These are phyloP conservation scores for Microplitis mediator DNA, from an alignment of 1,140 invertebrate genomes.

Conservation along the genomic window DNA sequence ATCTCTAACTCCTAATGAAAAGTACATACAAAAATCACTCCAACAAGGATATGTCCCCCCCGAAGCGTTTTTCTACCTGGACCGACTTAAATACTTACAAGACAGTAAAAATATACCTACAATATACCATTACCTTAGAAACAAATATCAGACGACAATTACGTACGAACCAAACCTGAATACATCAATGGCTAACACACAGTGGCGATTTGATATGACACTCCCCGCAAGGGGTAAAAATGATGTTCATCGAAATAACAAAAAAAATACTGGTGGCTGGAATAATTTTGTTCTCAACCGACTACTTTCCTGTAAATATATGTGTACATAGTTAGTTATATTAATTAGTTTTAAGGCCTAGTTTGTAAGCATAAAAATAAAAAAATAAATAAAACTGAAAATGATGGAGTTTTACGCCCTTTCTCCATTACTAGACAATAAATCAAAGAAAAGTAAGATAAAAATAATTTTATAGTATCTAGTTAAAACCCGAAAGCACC, in stretches of 20 bases:
- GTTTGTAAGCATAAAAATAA: too few relatives aligned
- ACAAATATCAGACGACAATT: neutral
- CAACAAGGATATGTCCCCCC: neutral
- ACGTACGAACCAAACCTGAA: neutral
- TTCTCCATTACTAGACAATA: too few relatives aligned
- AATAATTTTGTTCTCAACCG: too few relatives aligned
- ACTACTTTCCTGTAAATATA: too few relatives aligned
- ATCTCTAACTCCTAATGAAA: neutral
- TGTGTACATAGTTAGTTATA: too few relatives aligned
- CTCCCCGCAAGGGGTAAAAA: neutral
- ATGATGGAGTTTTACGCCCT: too few relatives aligned
- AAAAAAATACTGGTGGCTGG: neutral
- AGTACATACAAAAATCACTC: neutral
- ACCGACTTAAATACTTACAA: neutral
- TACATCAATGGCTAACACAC: neutral
- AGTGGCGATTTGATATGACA: neutral
- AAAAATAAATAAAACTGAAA: too few relatives aligned
- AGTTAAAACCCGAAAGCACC: too few relatives aligned
- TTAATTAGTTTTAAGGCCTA: too few relatives aligned
- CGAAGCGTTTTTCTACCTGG: neutral
- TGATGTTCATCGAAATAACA: neutral
- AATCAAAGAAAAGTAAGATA: too few relatives aligned
- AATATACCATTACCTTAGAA: neutral
- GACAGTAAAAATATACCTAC: neutral
- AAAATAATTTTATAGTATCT: too few relatives aligned